Conservation (phyloP, 2,888 invertebrate genomes). For the Lithophane ornitopus region DNA sequence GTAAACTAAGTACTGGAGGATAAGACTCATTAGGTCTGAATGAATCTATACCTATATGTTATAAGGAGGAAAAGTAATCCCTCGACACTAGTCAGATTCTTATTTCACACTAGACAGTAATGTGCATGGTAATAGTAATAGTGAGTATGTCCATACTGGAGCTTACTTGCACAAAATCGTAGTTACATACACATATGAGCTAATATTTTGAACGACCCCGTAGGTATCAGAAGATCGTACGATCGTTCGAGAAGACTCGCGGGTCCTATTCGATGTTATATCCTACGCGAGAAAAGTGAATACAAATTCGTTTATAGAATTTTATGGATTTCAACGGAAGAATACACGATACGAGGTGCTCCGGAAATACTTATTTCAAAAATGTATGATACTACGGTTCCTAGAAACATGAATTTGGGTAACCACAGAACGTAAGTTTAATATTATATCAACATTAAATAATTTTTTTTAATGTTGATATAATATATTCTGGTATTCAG, state of each 20-base stretch:
- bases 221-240: neutral
- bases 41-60: neutral
- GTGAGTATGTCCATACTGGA: constrained; percentile 6
- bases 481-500: too few relatives aligned
- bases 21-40: neutral
- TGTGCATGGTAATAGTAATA: neutral
- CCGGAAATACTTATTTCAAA: constrained; percentile 7
- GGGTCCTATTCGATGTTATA: constrained; percentile 35
- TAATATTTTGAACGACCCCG: neutral
- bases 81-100: neutral
- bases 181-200: constrained; percentile 11
- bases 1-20: too few relatives aligned
- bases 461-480: too few relatives aligned
- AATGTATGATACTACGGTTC: neutral
- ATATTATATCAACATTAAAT: too few relatives aligned
- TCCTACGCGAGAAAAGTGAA: constrained; percentile 32
- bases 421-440: too few relatives aligned
- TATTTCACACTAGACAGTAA: neutral
- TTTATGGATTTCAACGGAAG: constrained; percentile 34
- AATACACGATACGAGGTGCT: neutral
- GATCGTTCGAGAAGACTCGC: constrained; percentile 12
- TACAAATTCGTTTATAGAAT: constrained; percentile 53
- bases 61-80: neutral
- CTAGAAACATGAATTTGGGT: neutral
- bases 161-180: constrained; percentile 41